Base-by-base conservation (phyloP, 2,113 vertebrate species). In the pig (Sus scrofa) region DNA sequence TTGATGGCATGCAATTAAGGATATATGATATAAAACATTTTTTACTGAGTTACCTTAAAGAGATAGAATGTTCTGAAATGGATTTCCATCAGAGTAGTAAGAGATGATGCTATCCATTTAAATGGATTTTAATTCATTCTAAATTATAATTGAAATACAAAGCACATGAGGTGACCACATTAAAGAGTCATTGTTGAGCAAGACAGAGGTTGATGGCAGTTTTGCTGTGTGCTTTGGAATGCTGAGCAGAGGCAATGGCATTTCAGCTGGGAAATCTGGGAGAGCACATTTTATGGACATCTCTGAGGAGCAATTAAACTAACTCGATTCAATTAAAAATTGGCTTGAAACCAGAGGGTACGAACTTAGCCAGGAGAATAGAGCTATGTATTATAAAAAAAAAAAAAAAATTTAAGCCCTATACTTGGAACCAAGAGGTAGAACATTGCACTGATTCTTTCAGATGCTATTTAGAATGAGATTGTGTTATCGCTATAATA, bases 311-410 rank as follows among this genome's bases (percentile, higher is more conserved):
- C 95, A 96, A 96, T 98, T 97, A 97, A 94, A 96, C 93, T 93
- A 97, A 97, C 95, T 30, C 94, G 97, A 97, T 97, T 97, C 97
- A 98, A 94, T 98, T 98, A 98, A 97, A 97, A 97, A 26, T 81
- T 97, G 97, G 96, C 96, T 95, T 81, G 56, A 70, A 79, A 92
- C 75, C 96, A 97, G 97, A 26, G n/a, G 54, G 92, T 96, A 93
- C 93, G 96, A 97, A 97, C 75, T 96, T 97, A 95, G 89, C 74
- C 77, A 94, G 96, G 84, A 97, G 62, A 96, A 92, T 65, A 96
- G 26, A 96, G 70, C 26, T 73, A 75, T 84, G 44, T 63, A 65
- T 93, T 50, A 6, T 44, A 8, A 44, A 44, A 13, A 39, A 97
- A 89, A n/a, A n/a, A n/a, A 77, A 89, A 50, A 16, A 24, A 1